A percentile compares a stretch with the other conserved stretches of the same genome.
Conservation (phyloP, 1,140 invertebrate genomes). For the Drosophila dunni region DNA sequence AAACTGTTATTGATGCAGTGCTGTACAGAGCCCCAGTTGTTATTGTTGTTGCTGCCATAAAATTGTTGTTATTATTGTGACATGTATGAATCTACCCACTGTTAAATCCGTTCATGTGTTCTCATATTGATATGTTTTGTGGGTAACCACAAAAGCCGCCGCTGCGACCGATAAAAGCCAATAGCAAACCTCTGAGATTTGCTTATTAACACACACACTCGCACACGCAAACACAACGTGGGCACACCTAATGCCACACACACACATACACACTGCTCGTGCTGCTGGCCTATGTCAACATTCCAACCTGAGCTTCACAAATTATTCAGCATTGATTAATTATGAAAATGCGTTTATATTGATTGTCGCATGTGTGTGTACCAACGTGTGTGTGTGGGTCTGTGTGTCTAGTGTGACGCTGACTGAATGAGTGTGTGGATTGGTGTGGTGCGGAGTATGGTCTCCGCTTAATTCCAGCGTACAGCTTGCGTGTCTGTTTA, state of each 20-base stretch:
- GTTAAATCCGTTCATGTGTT: constrained; percentile 39
- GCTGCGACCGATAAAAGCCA: constrained; percentile 74
- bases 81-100: constrained; percentile 20
- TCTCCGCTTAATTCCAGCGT: constrained; percentile 56
- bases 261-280: background rate
- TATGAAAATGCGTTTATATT: constrained; percentile 82
- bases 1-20: constrained; percentile 2
- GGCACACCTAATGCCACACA: constrained; percentile 6
- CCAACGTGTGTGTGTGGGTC: constrained; percentile 7
- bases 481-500: constrained; percentile 62
- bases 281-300: constrained; percentile 28
- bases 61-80: constrained; percentile 2
- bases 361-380: constrained; percentile 53
- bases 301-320: constrained; percentile 47
- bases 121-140: constrained; percentile 65
- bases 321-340: constrained; percentile 82
- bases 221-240: constrained; percentile 6
- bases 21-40: background rate
- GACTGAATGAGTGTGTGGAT: background rate
- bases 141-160: constrained; percentile 67
- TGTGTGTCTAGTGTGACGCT: background rate
- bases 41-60: constrained; percentile 9
- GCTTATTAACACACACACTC: constrained; percentile 58
- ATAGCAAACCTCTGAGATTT: constrained; percentile 74
- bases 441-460: background rate